Percentiles rank a stretch among this genome's conserved stretches.
Conservation (phyloP, 2,797 vertebrate genomes). For the Betta splendens region DNA sequence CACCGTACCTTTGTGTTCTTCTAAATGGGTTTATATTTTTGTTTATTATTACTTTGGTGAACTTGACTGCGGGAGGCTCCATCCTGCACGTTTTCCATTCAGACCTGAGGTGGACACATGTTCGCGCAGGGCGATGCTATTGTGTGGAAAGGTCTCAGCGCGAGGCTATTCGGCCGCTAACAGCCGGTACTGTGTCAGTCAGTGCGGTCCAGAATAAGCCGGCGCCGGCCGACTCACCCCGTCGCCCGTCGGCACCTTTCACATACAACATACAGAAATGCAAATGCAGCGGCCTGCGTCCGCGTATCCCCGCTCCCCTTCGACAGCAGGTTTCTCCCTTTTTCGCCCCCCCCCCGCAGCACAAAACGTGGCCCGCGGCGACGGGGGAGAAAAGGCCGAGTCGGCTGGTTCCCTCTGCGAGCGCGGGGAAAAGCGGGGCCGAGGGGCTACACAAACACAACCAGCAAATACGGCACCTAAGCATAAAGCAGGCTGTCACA, state of each 20-base stretch:
- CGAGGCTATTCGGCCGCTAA: constrained; percentile 55
- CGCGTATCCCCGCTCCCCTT: constrained; percentile 47
- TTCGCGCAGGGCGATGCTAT: not conserved
- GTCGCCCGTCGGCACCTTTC: constrained; percentile 73
- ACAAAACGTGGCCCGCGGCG: constrained; percentile 56
- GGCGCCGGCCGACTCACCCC: constrained; percentile 60
- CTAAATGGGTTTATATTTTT: too few relatives aligned
- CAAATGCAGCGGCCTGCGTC: constrained; percentile 54
- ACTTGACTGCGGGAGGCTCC: constrained; percentile 2
- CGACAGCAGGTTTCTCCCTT: constrained; percentile 51
- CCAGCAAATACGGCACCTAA: constrained; percentile 51
- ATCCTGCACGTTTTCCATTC: not conserved
- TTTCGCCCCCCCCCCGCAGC: constrained; percentile 51
- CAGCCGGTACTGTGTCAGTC: constrained; percentile 64
- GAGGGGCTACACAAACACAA: constrained; percentile 40
- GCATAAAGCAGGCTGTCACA: constrained; percentile 65
- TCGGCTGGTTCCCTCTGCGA: constrained; percentile 56
- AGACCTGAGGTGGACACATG: constrained; percentile 11
- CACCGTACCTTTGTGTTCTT: constrained; percentile 5
- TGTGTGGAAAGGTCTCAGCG: constrained; percentile 35
- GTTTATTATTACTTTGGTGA: too few relatives aligned
- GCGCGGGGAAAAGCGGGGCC: constrained; percentile 16
- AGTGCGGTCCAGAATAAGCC: constrained; percentile 55
- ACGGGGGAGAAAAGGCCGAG: constrained; percentile 60
- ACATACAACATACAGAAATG: constrained; percentile 57